Evolutionary conservation across 2,888 invertebrate genomes (phyloP).

Genomic region (Yponomeuta plumbellus): DNA sequence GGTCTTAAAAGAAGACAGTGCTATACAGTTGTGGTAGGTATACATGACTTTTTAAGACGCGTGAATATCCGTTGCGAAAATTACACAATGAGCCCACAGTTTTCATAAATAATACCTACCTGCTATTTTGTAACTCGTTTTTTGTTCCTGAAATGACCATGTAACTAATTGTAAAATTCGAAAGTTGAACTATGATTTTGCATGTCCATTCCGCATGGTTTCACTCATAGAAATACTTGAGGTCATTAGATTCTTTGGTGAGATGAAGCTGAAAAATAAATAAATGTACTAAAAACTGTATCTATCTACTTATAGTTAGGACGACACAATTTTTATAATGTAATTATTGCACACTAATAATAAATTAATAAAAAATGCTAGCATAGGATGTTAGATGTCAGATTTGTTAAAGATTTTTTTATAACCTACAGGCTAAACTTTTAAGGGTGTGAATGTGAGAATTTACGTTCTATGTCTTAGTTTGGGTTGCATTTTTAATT

Average conservation of each 20-base stretch:
- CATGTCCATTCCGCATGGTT: neutral
- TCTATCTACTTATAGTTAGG: conserved; percentile 21
- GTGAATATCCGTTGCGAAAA: too few relatives aligned
- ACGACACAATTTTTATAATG: conserved; percentile 50
- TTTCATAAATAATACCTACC: too few relatives aligned
- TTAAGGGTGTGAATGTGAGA: conserved; percentile 7
- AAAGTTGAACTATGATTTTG: neutral
- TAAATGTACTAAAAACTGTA: neutral
- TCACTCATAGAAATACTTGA: neutral
- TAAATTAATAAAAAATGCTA: conserved; percentile 38
- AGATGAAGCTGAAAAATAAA: neutral
- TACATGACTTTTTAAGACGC: too few relatives aligned
- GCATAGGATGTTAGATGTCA: conserved; percentile 44
- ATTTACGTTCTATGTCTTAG: neutral
- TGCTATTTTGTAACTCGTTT: too few relatives aligned
- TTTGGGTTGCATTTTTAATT: neutral
- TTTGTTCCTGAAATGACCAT: neutral
- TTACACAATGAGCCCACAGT: too few relatives aligned
- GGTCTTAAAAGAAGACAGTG: too few relatives aligned
- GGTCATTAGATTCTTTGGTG: neutral
- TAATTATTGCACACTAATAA: conserved; percentile 65
- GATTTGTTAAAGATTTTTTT: conserved; percentile 37
- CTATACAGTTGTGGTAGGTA: too few relatives aligned
- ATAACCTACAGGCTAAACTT: conserved; percentile 19
- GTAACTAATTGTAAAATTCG: neutral